These are phyloP conservation scores for Atethmia centrago DNA, from an alignment of 2,888 invertebrate genomes.

Conservation along the genomic window DNA sequence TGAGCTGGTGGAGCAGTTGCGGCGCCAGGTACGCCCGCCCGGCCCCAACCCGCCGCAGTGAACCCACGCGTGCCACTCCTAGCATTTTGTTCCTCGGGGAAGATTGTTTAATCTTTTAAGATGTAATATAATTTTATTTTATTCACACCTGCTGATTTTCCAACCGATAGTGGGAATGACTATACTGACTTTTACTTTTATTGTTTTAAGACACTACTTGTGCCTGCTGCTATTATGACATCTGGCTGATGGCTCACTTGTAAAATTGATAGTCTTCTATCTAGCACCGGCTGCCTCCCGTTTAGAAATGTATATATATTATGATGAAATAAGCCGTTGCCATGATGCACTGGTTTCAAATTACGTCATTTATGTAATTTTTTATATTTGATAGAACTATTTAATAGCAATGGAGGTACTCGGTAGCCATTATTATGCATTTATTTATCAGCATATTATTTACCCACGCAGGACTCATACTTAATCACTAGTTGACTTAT, in stretches of 20 bases:
- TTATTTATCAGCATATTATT: slow-evolving; percentile 54
- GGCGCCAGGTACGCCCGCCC: slow-evolving; percentile 91
- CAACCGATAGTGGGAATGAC: slow-evolving; percentile 23
- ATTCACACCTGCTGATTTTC: slow-evolving; percentile 41
- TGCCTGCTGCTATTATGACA: slow-evolving; percentile 20
- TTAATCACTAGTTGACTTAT: slow-evolving; percentile 61
- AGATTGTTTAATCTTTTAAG: slow-evolving; percentile 60
- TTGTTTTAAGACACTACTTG: slow-evolving; percentile 29
- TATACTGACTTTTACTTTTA: slow-evolving; percentile 38
- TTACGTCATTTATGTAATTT: slow-evolving; percentile 20
- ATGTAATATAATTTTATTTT: slow-evolving; percentile 66
- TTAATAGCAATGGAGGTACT: slow-evolving; percentile 39
- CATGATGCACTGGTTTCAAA: slow-evolving; percentile 1
- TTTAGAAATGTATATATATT: slow-evolving; percentile 52
- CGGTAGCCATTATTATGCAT: slow-evolving; percentile 56
- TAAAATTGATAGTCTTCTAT: slow-evolving; percentile 32
- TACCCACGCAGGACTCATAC: slow-evolving; percentile 33
- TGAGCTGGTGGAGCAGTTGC: slow-evolving; percentile 94
- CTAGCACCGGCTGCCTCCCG: slow-evolving; percentile 2
- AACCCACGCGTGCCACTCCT: slow-evolving; percentile 31
- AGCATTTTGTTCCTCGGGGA: slow-evolving; percentile 41
- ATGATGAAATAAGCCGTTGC: slow-evolving; percentile 21
- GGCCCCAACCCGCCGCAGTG: slow-evolving; percentile 78
- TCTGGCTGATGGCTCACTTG: slow-evolving; percentile 13
- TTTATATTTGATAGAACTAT: slow-evolving; percentile 27